These are phyloP conservation scores for Labeo rohita DNA, from an alignment of 2,113 vertebrate genomes.

Conservation along the genomic window DNA sequence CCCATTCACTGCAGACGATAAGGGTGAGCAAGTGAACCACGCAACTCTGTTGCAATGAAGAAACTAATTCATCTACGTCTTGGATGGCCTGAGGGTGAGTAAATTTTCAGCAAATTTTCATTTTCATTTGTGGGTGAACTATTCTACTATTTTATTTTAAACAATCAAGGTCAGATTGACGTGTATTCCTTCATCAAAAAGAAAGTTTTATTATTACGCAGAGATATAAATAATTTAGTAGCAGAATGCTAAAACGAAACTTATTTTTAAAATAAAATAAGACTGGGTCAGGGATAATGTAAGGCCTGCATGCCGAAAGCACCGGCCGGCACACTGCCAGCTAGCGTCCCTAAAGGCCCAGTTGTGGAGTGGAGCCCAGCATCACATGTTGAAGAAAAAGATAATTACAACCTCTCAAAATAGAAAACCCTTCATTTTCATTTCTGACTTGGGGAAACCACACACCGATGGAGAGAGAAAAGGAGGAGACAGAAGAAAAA, in stretches of 20 bases:
- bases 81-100: too few relatives aligned
- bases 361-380: neutral
- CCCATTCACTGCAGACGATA: too few relatives aligned
- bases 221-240: neutral
- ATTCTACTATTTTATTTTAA: neutral
- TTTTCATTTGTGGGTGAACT: too few relatives aligned
- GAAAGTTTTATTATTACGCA: neutral
- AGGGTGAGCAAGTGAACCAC: too few relatives aligned
- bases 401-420: slow-evolving; percentile 56
- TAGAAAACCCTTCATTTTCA: slow-evolving; percentile 57
- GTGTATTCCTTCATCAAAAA: neutral
- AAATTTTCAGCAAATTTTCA: too few relatives aligned
- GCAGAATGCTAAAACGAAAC: neutral
- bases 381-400: slow-evolving; percentile 47
- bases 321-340: slow-evolving; percentile 17
- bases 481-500: slow-evolving; percentile 36
- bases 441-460: slow-evolving; percentile 46
- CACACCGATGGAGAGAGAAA: slow-evolving; percentile 36
- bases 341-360: slow-evolving; percentile 9
- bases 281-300: slow-evolving; percentile 6
- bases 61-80: too few relatives aligned
- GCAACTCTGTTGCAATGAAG: too few relatives aligned
- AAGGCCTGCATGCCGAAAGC: neutral
- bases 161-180: neutral
- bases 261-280: neutral